phyloP scores from a whole-genome alignment of 2,888 invertebrate genomes.

The Yponomeuta cagnagella region DNA sequence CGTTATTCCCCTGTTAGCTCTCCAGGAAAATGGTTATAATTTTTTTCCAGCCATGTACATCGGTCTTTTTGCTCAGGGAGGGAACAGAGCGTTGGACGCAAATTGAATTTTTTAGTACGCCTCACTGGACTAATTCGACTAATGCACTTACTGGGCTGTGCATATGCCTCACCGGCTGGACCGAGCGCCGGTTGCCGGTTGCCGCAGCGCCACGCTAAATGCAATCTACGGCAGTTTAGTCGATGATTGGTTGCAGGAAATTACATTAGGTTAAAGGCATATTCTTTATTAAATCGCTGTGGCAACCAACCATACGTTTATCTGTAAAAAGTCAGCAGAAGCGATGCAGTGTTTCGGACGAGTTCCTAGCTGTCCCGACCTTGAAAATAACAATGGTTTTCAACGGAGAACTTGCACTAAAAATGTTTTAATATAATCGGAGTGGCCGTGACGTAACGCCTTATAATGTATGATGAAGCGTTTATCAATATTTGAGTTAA shows the following conservation, averaged over 20 bases:
- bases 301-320: neutral
- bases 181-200: neutral
- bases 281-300: neutral
- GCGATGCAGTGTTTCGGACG: neutral
- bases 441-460: no score
- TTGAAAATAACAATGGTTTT: no score
- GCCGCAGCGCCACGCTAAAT: neutral
- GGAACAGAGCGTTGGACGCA: slow-evolving; percentile 51
- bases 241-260: neutral
- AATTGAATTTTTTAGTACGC: slow-evolving; percentile 72
- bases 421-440: no score
- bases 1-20: slow-evolving; percentile 48
- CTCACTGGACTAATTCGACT: slow-evolving; percentile 67
- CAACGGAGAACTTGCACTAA: no score
- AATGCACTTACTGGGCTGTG: slow-evolving; percentile 50
- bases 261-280: neutral
- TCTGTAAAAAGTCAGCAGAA: neutral
- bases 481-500: no score
- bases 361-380: no score
- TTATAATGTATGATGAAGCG: no score
- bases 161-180: neutral
- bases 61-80: slow-evolving; percentile 45
- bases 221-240: neutral
- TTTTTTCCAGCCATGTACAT: slow-evolving; percentile 43
- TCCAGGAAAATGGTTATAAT: slow-evolving; percentile 64